Percentiles rank a stretch among this genome's conserved stretches.
These are phyloP conservation scores for Sylvietta virens DNA, from an alignment of 2,113 vertebrate genomes.

Conservation along the genomic window DNA sequence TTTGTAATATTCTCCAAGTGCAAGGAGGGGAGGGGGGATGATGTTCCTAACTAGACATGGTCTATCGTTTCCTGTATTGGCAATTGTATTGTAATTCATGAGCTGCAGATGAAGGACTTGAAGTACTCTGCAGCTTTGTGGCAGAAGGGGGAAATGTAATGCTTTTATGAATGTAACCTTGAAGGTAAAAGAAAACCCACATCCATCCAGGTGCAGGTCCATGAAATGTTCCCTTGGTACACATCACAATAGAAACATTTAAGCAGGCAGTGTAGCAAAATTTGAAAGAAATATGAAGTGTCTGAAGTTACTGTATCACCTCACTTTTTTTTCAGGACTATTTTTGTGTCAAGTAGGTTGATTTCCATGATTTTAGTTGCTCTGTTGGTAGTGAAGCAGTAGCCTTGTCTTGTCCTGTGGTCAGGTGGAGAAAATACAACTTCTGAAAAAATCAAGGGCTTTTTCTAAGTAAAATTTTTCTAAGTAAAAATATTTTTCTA, in stretches of 20 bases:
- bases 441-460: too few species aligned
- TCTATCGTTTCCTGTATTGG: background rate
- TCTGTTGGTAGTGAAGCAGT: background rate
- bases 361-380: background rate
- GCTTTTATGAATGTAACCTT: conserved; percentile 11
- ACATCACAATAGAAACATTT: background rate
- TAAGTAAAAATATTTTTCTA: too few species aligned
- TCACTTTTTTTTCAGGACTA: background rate
- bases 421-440: background rate
- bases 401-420: background rate
- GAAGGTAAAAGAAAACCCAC: background rate
- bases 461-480: too few species aligned
- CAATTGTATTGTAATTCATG: background rate
- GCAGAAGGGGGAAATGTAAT: background rate
- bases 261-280: background rate
- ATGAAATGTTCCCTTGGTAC: background rate
- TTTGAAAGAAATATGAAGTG: background rate
- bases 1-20: background rate
- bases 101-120: background rate
- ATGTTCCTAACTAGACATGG: background rate
- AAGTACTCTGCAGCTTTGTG: background rate
- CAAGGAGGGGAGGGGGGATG: background rate
- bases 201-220: background rate
- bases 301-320: background rate
- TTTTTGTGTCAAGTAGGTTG: background rate